These are phyloP conservation scores for Drosophila seguyi DNA, from an alignment of 1,140 invertebrate species.

Conservation along the genomic window DNA sequence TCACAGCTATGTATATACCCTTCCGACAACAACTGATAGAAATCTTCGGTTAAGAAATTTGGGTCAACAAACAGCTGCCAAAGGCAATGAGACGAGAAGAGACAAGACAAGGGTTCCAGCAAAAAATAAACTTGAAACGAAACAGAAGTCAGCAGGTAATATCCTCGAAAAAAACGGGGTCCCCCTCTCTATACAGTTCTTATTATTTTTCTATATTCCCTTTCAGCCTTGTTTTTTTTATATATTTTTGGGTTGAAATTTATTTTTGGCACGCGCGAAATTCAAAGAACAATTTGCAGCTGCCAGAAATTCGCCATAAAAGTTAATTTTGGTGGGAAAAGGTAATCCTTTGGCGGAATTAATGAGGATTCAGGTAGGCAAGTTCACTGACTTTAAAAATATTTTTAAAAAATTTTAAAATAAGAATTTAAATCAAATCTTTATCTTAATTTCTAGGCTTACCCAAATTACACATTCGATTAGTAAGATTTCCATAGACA, in stretches of 20 bases:
- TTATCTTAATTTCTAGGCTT: too few species aligned
- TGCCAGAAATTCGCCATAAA: slow-evolving; percentile 14
- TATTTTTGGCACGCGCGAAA: slow-evolving; percentile 53
- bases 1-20: not conserved
- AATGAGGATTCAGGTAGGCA: not conserved
- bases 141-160: slow-evolving; percentile 52
- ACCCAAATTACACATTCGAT: slow-evolving; percentile 39
- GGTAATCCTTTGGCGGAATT: slow-evolving; percentile 7
- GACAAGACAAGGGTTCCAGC: slow-evolving; percentile 29
- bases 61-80: slow-evolving; percentile 59
- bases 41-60: slow-evolving; percentile 60
- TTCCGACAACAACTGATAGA: slow-evolving; percentile 37
- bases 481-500: slow-evolving; percentile 9
- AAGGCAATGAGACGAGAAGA: slow-evolving; percentile 38
- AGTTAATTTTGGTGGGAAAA: slow-evolving; percentile 19
- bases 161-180: slow-evolving; percentile 18
- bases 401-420: not conserved
- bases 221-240: too few species aligned
- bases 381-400: not conserved
- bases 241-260: slow-evolving; percentile 27
- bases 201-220: slow-evolving; percentile 10
- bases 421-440: not conserved
- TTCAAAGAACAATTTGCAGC: slow-evolving; percentile 39
- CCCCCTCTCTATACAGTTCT: not conserved
- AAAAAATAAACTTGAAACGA: slow-evolving; percentile 20